Percentiles rank a stretch among this genome's conserved stretches.
Conservation (phyloP, 2,888 invertebrate species). For the Zaprionus bogoriensis region DNA sequence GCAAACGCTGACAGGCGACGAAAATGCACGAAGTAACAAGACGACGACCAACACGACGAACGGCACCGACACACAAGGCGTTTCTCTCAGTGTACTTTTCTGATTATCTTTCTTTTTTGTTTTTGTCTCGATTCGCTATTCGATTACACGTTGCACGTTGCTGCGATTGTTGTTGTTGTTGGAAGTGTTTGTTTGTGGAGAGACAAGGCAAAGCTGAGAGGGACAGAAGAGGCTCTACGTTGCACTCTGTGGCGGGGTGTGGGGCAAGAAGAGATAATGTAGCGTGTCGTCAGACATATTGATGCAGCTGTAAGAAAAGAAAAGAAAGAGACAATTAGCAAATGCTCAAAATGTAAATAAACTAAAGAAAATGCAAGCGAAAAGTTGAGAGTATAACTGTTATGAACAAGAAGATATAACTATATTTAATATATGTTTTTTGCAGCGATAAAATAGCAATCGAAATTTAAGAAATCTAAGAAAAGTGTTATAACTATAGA, state of each 20-base stretch:
- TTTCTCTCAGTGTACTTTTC: slow-evolving; percentile 35
- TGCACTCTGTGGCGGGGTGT: slow-evolving; percentile 49
- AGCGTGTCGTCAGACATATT: slow-evolving; percentile 26
- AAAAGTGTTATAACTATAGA: too few species aligned
- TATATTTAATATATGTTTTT: too few species aligned
- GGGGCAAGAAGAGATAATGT: slow-evolving; percentile 38
- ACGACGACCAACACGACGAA: slow-evolving; percentile 44
- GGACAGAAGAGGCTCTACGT: slow-evolving; percentile 38
- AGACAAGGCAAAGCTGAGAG: too few species aligned
- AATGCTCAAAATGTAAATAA: neutral
- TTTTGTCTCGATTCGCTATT: neutral
- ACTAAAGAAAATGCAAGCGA: too few species aligned
- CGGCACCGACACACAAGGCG: neutral
- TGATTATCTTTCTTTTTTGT: neutral
- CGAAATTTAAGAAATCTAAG: too few species aligned
- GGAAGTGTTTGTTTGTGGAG: neutral
- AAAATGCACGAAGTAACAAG: slow-evolving; percentile 72
- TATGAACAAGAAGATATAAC: too few species aligned
- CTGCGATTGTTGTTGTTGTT: neutral
- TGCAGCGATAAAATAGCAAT: too few species aligned
- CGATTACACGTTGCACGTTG: neutral
- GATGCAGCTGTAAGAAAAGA: slow-evolving; percentile 21
- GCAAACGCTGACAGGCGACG: slow-evolving; percentile 71
- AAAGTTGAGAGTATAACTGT: too few species aligned
- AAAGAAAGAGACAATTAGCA: neutral